phyloP scores from a whole-genome alignment of 2,797 vertebrate genomes.

The Oreonectes daqikongensis region DNA sequence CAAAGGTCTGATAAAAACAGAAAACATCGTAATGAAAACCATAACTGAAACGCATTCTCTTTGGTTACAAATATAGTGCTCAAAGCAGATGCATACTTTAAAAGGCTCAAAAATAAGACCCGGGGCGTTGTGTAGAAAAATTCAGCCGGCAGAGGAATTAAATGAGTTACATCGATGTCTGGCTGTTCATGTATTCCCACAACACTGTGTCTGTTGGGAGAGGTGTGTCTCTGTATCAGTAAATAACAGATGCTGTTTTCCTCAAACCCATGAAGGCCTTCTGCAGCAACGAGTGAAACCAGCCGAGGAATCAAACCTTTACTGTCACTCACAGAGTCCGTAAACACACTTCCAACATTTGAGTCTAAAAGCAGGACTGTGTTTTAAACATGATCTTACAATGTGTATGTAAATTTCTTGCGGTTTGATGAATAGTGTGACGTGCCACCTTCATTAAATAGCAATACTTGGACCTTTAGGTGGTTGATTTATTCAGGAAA shows the following conservation, averaged over 20 bases:
- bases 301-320: constrained; percentile 51
- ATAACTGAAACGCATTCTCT: background rate
- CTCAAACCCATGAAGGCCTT: constrained; percentile 54
- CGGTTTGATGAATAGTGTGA: background rate
- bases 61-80: background rate
- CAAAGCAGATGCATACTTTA: background rate
- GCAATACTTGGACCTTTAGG: background rate
- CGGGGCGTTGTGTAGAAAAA: background rate
- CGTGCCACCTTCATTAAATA: background rate
- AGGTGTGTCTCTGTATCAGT: constrained; percentile 66
- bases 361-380: background rate
- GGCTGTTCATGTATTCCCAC: constrained; percentile 53
- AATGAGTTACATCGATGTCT: constrained; percentile 52
- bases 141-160: constrained; percentile 46
- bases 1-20: background rate
- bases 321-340: constrained; percentile 69
- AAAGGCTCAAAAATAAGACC: constrained; percentile 28
- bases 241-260: constrained; percentile 68
- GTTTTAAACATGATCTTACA: background rate
- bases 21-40: background rate
- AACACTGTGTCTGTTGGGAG: constrained; percentile 41
- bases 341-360: constrained; percentile 20
- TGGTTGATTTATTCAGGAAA: background rate
- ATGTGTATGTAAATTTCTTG: background rate
- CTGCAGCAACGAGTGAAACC: constrained; percentile 51